Evolutionary conservation across 35 echinoderm and acorn worm species (phyloP), one percentile per base, ranked within the genome.

Genomic region (Strongylocentrotus purpuratus): DNA sequence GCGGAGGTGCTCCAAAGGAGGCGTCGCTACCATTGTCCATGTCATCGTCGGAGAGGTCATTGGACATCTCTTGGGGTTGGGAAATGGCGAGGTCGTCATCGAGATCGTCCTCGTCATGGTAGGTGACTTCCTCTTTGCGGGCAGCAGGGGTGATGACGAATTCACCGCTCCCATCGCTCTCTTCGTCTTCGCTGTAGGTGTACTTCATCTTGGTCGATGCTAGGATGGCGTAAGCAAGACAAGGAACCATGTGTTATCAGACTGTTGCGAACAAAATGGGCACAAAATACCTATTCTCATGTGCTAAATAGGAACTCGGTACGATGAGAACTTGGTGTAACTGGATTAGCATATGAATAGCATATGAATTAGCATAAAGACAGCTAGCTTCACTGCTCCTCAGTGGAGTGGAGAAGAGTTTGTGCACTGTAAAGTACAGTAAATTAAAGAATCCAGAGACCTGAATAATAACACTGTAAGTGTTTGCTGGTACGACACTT

Each of bases 151-250:
- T 86, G 85, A 85, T 33, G 94, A 35, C 33, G 17, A 18, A 65
- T 12, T 61, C 48, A 12, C 88, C 61, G 15, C 58, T 95, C 15
- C n/a, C 88, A 47, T 86, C 94, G 4, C 71, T 90, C 31, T 94
- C 93, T n/a, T 94, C 95, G 5, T 96, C 95, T 25, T 96, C 96
- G 31, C 96, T 96, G 46, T 58, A 94, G 10, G 96, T 94, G 58
- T 96, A 96, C 52, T 96, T 96, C 13, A 41, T 94, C 86, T 89
- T 94, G 87, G 87, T 20, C n/a, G 32, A 45, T 45, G 87, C 87
- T 89, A 31, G 32, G 33, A 45, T 45, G 87, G 20, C 7, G 4
- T 6, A 70, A 78, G 65, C 15, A 15, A 55, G 20, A 78, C 65
- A 78, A 22, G 25, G 22, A 78, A n/a, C 5, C 20, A 78, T n/a